A percentile compares a stretch with the other conserved stretches of the same genome.
Conservation (phyloP, 2,888 invertebrate species). For the Limnephilus marmoratus region DNA sequence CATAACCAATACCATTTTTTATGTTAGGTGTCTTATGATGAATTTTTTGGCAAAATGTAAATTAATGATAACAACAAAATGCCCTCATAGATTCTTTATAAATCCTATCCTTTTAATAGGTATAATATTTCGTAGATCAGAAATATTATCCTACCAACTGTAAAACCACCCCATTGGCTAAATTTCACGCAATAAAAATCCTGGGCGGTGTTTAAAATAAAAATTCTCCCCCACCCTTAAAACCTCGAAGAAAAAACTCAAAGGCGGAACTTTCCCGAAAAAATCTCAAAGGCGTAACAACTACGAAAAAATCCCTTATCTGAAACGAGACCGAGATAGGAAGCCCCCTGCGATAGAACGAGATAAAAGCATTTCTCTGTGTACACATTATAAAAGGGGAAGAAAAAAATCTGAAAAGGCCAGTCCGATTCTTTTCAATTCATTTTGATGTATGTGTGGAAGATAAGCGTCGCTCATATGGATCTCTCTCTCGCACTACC, state of each 20-base stretch:
- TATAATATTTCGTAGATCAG: neutral
- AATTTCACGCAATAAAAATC: conserved; percentile 38
- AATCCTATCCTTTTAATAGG: neutral
- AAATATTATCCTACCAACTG: neutral
- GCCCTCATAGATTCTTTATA: no score
- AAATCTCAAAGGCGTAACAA: conserved; percentile 49
- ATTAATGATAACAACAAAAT: no score
- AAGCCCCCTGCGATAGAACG: conserved; percentile 47
- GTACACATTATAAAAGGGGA: conserved; percentile 61
- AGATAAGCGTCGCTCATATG: conserved; percentile 41
- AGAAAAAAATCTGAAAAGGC: conserved; percentile 64
- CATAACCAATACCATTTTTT: no score
- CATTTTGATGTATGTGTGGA: conserved; percentile 55
- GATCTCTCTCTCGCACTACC: conserved; percentile 48
- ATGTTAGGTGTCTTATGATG: no score
- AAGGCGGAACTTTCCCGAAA: neutral
- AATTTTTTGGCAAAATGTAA: no score
- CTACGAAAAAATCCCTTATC: conserved; percentile 55
- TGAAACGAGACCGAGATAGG: conserved; percentile 41
- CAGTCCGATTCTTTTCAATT: conserved; percentile 61
- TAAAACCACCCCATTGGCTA: conserved; percentile 22
- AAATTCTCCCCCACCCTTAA: conserved; percentile 51
- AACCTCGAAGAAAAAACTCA: neutral
- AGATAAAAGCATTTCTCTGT: conserved; percentile 51
- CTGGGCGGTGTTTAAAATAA: conserved; percentile 50